Evolutionary conservation across 2,888 invertebrate genomes (phyloP).

Genomic region (Dynastes maya): DNA sequence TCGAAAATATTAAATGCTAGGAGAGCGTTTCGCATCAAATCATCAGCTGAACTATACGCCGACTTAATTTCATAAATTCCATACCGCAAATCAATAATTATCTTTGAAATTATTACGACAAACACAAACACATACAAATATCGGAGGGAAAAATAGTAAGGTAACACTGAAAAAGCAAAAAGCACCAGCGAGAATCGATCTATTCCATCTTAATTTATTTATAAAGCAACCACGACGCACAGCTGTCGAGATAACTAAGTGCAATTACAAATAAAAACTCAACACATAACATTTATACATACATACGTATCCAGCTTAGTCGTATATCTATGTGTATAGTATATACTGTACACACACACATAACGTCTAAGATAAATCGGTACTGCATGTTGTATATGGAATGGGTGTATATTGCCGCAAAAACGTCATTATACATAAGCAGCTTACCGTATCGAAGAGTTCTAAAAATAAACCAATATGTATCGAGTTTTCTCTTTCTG

Average conservation of each 20-base stretch:
- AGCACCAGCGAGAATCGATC: conserved; percentile 24
- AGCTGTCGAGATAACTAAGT: conserved; percentile 42
- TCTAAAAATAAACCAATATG: conserved; percentile 45
- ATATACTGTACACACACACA: background rate
- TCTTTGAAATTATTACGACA: conserved; percentile 27
- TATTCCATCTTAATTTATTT: conserved; percentile 43
- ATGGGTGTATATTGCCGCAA: conserved; percentile 37
- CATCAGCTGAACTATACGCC: conserved; percentile 2
- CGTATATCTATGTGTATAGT: conserved; percentile 11
- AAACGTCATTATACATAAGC: conserved; percentile 34
- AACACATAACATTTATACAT: conserved; percentile 27
- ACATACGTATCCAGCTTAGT: conserved; percentile 17
- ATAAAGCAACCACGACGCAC: conserved; percentile 29
- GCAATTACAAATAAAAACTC: conserved; percentile 45
- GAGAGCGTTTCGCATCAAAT: conserved; percentile 8
- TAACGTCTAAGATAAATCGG: conserved; percentile 31
- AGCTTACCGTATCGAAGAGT: conserved; percentile 35
- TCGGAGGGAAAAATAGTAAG: conserved; percentile 1
- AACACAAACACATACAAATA: background rate
- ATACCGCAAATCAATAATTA: conserved; percentile 26
- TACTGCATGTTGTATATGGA: conserved; percentile 37
- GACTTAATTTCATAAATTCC: conserved; percentile 18
- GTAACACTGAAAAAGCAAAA: conserved; percentile 7
- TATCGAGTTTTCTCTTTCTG: conserved; percentile 25
- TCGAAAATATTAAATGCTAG: background rate